These are phyloP conservation scores for Sebastes miniatus DNA, from an alignment of 2,797 vertebrate genomes.

Conservation along the genomic window DNA sequence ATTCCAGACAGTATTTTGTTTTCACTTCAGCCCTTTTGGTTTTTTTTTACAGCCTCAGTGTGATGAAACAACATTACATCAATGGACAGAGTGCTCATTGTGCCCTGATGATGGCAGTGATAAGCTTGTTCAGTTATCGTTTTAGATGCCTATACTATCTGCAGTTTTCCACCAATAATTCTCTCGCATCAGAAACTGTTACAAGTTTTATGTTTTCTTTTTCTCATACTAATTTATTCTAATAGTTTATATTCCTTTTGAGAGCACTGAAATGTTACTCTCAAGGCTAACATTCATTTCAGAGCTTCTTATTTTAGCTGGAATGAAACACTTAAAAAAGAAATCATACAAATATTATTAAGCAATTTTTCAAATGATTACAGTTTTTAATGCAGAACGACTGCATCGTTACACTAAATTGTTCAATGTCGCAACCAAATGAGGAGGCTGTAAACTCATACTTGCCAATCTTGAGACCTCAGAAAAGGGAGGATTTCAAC, in stretches of 20 bases:
- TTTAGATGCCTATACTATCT: neutral
- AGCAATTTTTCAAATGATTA: neutral
- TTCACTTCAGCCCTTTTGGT: neutral
- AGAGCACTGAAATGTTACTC: neutral
- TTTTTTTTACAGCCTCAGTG: constrained; percentile 1
- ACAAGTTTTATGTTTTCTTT: neutral
- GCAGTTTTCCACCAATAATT: neutral
- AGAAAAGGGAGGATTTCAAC: no score
- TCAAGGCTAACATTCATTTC: neutral
- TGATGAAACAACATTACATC: constrained; percentile 10
- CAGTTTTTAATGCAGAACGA: neutral
- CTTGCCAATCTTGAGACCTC: no score
- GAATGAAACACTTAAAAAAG: neutral
- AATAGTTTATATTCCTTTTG: neutral
- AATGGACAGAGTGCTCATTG: neutral
- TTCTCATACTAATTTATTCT: constrained; percentile 7
- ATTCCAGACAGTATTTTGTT: neutral
- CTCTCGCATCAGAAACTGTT: neutral
- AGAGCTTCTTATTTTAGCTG: neutral
- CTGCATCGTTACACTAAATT: neutral
- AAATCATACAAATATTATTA: neutral
- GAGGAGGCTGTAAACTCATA: neutral
- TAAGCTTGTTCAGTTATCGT: neutral
- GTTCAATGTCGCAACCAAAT: neutral
- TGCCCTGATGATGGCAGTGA: constrained; percentile 14